Evolutionary conservation across 2,888 invertebrate genomes (phyloP).

Genomic region (Chironomus riparius): DNA sequence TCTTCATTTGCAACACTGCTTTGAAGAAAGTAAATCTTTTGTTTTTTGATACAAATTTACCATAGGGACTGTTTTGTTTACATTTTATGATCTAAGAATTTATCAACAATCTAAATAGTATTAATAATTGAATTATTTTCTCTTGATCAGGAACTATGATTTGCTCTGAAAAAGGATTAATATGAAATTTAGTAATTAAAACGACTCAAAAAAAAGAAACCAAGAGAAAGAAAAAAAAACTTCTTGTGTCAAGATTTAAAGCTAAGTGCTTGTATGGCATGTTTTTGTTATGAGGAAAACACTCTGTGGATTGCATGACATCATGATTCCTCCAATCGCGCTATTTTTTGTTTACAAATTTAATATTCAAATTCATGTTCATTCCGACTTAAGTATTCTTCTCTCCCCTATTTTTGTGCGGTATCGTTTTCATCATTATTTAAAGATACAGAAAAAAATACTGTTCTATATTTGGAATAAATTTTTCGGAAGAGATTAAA

Average conservation of each 20-base stretch:
- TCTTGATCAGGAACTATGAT: no score
- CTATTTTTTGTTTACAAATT: constrained; percentile 21
- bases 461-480: constrained; percentile 23
- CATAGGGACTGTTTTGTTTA: no score
- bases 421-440: constrained; percentile 1
- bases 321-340: constrained; percentile 4
- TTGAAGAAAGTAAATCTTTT: not conserved
- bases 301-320: constrained; percentile 4
- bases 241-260: constrained; percentile 1
- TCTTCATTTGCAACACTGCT: no score
- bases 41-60: no score
- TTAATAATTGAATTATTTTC: no score
- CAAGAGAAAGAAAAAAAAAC: not conserved
- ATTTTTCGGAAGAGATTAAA: not conserved
- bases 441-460: not conserved
- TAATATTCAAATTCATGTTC: constrained; percentile 26
- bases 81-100: no score
- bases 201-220: not conserved
- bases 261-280: constrained; percentile 7
- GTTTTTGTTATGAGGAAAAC: not conserved
- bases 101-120: no score
- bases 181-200: no score
- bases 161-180: no score
- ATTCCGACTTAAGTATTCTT: not conserved
- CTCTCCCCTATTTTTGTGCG: not conserved